Conservation (phyloP, 2,797 vertebrate genomes). For the Streptopelia turtur region DNA sequence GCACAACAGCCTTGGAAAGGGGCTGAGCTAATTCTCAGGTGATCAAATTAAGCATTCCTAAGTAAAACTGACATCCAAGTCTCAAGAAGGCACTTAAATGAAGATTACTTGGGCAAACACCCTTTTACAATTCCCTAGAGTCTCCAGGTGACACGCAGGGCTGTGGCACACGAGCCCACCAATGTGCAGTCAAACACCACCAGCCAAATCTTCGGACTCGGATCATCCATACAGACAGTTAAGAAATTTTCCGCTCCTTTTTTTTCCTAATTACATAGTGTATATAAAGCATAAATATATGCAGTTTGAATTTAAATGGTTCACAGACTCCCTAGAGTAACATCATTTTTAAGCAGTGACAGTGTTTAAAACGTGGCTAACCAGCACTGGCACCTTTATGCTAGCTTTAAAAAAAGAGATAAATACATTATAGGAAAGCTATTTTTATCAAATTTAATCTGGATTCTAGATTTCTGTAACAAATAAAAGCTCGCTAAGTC, state of each 20-base stretch:
- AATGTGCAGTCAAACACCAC: neutral
- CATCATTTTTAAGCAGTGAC: slow-evolving; percentile 27
- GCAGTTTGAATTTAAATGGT: slow-evolving; percentile 41
- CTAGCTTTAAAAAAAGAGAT: slow-evolving; percentile 7
- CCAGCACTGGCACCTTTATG: slow-evolving; percentile 45
- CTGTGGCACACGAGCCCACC: too few relatives aligned
- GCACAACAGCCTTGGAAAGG: neutral
- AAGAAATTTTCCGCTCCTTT: slow-evolving; percentile 5
- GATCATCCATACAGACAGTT: slow-evolving; percentile 17
- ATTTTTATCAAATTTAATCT: slow-evolving; percentile 72
- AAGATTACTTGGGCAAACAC: slow-evolving; percentile 62
- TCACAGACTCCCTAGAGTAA: slow-evolving; percentile 7
- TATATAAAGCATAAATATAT: slow-evolving; percentile 2
- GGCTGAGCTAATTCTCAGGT: slow-evolving; percentile 55
- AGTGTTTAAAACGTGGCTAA: slow-evolving; percentile 42
- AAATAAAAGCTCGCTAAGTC: slow-evolving; percentile 59
- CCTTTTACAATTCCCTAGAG: slow-evolving; percentile 46
- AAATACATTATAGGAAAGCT: slow-evolving; percentile 35
- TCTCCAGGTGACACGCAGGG: neutral
- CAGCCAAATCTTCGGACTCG: neutral
- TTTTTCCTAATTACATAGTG: slow-evolving; percentile 2
- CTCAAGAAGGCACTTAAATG: slow-evolving; percentile 51
- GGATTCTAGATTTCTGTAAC: slow-evolving; percentile 60
- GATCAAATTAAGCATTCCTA: slow-evolving; percentile 59
- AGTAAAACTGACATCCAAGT: slow-evolving; percentile 49